phyloP scores from a whole-genome alignment of 2,113 vertebrate genomes.

The Sebastes fasciatus region DNA sequence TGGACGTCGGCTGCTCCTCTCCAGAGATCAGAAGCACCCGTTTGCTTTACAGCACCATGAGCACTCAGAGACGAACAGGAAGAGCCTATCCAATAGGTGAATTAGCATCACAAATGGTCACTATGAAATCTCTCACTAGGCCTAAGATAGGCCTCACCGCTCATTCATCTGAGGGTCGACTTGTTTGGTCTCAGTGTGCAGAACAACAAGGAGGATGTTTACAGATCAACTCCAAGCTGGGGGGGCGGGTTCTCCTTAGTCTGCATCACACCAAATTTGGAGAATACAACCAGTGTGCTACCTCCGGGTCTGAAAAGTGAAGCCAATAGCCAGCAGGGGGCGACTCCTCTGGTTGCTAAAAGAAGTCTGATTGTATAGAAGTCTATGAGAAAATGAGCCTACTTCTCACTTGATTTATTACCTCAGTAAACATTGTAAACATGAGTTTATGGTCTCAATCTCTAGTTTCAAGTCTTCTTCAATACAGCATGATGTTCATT shows the following conservation, averaged over 20 bases:
- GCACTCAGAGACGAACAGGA: slow-evolving; percentile 11
- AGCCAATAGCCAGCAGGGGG: too few species aligned
- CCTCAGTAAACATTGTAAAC: too few species aligned
- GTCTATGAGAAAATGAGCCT: too few species aligned
- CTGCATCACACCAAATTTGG: not conserved
- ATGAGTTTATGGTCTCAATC: too few species aligned
- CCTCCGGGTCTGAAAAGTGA: too few species aligned
- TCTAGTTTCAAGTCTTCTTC: too few species aligned
- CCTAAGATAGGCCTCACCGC: too few species aligned
- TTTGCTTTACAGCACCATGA: slow-evolving; percentile 12
- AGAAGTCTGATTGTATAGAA: too few species aligned
- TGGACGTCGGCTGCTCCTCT: slow-evolving; percentile 19
- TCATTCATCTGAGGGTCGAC: not conserved
- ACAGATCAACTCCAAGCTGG: not conserved
- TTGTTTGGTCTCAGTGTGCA: not conserved
- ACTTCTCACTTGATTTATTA: too few species aligned
- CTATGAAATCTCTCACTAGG: slow-evolving; percentile 5
- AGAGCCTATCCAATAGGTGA: slow-evolving; percentile 11
- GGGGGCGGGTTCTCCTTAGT: not conserved
- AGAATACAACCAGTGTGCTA: too few species aligned
- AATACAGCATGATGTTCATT: too few species aligned
- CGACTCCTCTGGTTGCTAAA: too few species aligned
- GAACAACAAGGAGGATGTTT: not conserved
- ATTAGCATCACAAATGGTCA: slow-evolving; percentile 60
- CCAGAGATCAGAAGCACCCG: slow-evolving; percentile 6